Conservation (phyloP, 2,797 vertebrate species). For the Buceros bicornis region DNA sequence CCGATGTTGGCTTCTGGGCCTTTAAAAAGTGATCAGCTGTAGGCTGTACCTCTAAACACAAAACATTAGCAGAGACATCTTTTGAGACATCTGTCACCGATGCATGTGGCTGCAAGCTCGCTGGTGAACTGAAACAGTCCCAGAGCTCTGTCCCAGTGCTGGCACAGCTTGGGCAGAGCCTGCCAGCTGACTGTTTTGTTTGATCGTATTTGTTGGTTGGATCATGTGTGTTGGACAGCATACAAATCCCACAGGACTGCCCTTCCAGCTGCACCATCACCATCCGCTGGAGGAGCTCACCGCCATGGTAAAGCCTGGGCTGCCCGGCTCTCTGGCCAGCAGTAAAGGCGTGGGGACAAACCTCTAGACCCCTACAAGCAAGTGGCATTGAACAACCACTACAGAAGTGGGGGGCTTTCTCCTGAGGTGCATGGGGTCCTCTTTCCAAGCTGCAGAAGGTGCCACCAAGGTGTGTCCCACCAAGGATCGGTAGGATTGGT, state of each 20-base stretch:
- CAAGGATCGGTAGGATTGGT: neutral
- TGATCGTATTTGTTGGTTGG: neutral
- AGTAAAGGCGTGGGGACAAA: neutral
- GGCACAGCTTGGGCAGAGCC: rapidly evolving
- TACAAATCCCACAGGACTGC: neutral
- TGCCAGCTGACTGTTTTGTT: neutral
- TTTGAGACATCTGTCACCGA: neutral
- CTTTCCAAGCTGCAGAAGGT: neutral
- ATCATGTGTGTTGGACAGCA: neutral
- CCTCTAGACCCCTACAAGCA: neutral
- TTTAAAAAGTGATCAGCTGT: neutral
- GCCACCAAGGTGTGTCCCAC: neutral
- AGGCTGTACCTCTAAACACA: neutral
- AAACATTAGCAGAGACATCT: neutral
- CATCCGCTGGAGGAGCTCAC: neutral
- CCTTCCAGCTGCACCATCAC: neutral
- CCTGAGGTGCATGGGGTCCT: neutral
- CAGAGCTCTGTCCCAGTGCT: neutral
- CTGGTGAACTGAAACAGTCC: neutral
- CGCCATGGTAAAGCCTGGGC: rapidly evolving
- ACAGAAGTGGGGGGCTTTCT: neutral
- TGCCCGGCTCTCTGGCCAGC: rapidly evolving
- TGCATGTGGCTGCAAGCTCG: neutral
- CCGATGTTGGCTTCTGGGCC: neutral
- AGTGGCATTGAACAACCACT: neutral